A percentile compares a stretch with the other conserved stretches of the same genome.
phyloP scores from a whole-genome alignment of 2,888 invertebrate species.

The Chalcis sispes region DNA sequence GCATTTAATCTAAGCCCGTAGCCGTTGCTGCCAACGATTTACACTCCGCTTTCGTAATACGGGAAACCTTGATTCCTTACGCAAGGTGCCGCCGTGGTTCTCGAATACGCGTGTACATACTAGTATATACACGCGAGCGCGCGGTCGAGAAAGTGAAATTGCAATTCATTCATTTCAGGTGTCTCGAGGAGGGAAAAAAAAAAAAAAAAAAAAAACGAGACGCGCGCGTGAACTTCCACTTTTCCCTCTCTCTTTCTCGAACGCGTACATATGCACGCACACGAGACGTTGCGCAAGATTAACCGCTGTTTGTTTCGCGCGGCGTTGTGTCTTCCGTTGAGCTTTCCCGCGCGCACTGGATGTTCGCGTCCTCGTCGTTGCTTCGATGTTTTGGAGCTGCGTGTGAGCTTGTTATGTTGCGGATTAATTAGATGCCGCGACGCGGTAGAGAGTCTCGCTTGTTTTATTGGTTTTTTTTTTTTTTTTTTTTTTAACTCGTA shows the following conservation, averaged over 20 bases:
- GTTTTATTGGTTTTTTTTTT: too few species aligned
- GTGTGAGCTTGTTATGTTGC: too few species aligned
- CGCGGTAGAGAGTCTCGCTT: too few species aligned
- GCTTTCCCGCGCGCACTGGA: neutral
- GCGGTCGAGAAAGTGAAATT: constrained; percentile 74
- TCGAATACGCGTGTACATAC: neutral
- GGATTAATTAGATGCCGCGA: too few species aligned
- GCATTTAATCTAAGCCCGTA: neutral
- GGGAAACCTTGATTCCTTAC: constrained; percentile 71
- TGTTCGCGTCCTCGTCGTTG: too few species aligned
- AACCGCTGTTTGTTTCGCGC: constrained; percentile 16
- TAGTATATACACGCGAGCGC: constrained; percentile 60
- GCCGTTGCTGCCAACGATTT: too few species aligned
- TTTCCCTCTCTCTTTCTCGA: neutral
- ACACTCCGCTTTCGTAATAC: constrained; percentile 71
- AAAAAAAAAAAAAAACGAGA: too few species aligned
- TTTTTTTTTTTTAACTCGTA: too few species aligned
- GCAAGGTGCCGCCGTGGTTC: constrained; percentile 38
- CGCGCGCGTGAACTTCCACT: constrained; percentile 11
- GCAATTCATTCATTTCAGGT: constrained; percentile 69
- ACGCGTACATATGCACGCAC: neutral
- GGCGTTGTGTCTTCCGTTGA: neutral
- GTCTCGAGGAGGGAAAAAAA: too few species aligned
- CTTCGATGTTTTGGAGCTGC: too few species aligned
- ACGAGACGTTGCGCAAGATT: neutral